These are phyloP conservation scores for Neotoxoptera formosana DNA, from an alignment of 1,140 invertebrate species.

Conservation along the genomic window DNA sequence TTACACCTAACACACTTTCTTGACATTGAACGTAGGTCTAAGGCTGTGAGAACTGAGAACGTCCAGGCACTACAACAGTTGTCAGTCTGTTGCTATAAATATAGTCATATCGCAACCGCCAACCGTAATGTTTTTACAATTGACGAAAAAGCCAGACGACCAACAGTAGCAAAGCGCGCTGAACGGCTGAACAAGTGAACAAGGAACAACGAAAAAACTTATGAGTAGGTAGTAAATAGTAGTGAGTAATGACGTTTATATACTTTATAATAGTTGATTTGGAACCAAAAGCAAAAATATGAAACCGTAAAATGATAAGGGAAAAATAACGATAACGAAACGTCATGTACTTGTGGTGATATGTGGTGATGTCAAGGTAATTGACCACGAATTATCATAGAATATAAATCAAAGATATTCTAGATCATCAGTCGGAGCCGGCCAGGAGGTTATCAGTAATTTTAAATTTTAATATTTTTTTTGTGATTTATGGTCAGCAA, in stretches of 20 bases:
- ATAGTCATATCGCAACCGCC: background rate
- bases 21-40: conserved; percentile 31
- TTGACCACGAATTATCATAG: too few species aligned
- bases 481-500: too few species aligned
- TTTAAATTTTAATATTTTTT: background rate
- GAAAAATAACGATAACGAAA: background rate
- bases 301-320: background rate
- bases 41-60: background rate
- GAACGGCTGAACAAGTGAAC: background rate
- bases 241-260: conserved; percentile 10
- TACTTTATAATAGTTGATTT: background rate
- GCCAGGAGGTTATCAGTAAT: background rate
- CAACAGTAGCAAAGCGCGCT: background rate
- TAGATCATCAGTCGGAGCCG: background rate
- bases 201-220: background rate
- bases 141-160: background rate
- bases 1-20: background rate
- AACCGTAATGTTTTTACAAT: background rate
- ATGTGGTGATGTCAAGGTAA: too few species aligned
- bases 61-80: background rate
- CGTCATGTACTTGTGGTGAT: background rate
- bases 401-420: background rate
- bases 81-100: background rate
- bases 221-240: background rate
- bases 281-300: background rate